phyloP scores from a whole-genome alignment of 2,888 invertebrate genomes.

The Rhyacophila evoluta region DNA sequence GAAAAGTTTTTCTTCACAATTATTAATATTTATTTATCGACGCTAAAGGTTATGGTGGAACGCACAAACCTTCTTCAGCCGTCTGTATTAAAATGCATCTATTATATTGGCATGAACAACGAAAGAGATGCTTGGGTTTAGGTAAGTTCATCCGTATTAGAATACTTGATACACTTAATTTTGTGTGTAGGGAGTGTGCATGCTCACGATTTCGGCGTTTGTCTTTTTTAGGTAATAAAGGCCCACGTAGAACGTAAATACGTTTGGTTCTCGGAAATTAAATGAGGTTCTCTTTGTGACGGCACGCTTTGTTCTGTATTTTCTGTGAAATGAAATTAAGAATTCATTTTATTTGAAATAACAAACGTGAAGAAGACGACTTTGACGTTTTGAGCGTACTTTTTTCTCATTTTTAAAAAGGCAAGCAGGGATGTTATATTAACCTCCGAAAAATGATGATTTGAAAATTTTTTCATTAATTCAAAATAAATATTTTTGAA shows the following conservation, averaged over 20 bases:
- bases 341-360: conserved; percentile 36
- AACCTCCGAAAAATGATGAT: neutral
- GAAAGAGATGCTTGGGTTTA: too few species aligned
- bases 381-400: conserved; percentile 26
- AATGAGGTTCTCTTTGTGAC: conserved; percentile 40
- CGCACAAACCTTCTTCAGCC: too few species aligned
- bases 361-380: conserved; percentile 32
- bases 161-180: too few species aligned
- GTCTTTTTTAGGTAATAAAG: conserved; percentile 26
- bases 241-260: conserved; percentile 32
- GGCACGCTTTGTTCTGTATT: conserved; percentile 34
- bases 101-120: too few species aligned
- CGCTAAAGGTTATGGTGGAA: too few species aligned
- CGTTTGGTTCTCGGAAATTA: conserved; percentile 39
- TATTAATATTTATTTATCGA: too few species aligned
- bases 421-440: neutral
- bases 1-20: too few species aligned
- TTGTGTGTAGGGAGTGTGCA: neutral
- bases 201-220: conserved; percentile 20
- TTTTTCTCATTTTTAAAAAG: neutral
- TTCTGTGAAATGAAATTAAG: conserved; percentile 34
- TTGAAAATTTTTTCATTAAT: neutral
- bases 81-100: too few species aligned
- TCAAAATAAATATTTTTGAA: too few species aligned
- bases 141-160: too few species aligned